Evolutionary conservation across 35 echinoderm and acorn worm species (phyloP).

Genomic region (Strongylocentrotus purpuratus): DNA sequence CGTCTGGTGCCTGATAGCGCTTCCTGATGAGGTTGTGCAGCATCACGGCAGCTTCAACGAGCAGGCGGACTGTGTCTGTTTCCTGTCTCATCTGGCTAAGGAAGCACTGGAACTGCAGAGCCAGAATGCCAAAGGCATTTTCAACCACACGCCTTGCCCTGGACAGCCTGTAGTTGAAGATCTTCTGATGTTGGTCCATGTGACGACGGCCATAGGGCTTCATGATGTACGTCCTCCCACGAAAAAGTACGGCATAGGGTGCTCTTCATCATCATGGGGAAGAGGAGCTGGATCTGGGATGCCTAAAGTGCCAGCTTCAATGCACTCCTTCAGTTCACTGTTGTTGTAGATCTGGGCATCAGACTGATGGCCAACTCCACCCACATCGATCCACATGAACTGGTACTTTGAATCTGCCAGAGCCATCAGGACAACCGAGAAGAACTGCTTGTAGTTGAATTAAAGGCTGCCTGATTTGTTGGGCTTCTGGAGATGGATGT

Average conservation of each 20-base stretch:
- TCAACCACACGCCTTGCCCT: conserved; percentile 21
- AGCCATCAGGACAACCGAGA: conserved; percentile 67
- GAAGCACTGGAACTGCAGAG: background rate
- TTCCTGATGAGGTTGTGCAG: conserved; percentile 33
- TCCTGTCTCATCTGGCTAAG: conserved; percentile 27
- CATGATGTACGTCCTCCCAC: conserved; percentile 48
- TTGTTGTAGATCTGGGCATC: conserved; percentile 46
- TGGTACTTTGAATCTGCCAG: conserved; percentile 56
- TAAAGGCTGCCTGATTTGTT: conserved; percentile 61
- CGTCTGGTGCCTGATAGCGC: background rate
- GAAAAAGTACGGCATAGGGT: conserved; percentile 26
- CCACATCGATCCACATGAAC: conserved; percentile 69
- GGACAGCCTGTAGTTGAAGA: conserved; percentile 59
- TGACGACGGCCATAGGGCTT: conserved; percentile 55
- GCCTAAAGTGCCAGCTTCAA: conserved; percentile 45
- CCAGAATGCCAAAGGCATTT: conserved; percentile 40
- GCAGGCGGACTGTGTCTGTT: conserved; percentile 23
- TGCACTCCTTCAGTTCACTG: conserved; percentile 54
- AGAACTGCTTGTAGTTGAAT: conserved; percentile 65
- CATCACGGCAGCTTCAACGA: conserved; percentile 10
- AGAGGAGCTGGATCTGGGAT: conserved; percentile 25
- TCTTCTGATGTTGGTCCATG: conserved; percentile 18
- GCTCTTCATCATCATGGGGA: background rate
- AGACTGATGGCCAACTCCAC: conserved; percentile 45
- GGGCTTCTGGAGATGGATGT: conserved; percentile 65